A percentile compares a stretch with the other conserved stretches of the same genome.
phyloP scores from a whole-genome alignment of 2,888 invertebrate genomes.

The Ormyrus labotus region DNA sequence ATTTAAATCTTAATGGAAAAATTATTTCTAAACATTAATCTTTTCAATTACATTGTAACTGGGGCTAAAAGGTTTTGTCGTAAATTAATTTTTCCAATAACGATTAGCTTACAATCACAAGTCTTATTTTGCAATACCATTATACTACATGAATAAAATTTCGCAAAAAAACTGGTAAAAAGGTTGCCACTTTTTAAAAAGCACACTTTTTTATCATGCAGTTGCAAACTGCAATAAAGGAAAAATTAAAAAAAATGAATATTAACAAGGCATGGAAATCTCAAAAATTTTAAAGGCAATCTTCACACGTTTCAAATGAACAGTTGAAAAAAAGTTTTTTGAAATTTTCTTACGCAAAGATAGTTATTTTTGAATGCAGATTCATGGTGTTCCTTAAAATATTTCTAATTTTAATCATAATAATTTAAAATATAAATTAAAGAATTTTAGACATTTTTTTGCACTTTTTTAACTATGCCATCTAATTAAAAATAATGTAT shows the following conservation, averaged over 20 bases:
- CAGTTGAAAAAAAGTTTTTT: constrained; percentile 51
- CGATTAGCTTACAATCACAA: constrained; percentile 35
- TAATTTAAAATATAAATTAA: too few relatives aligned
- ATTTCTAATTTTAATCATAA: too few relatives aligned
- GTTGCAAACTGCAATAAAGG: constrained; percentile 44
- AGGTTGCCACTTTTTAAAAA: constrained; percentile 33
- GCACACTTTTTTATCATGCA: constrained; percentile 56
- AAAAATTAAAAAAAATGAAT: constrained; percentile 48
- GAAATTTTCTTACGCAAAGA: constrained; percentile 30
- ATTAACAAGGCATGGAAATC: constrained; percentile 47
- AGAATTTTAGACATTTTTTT: too few relatives aligned
- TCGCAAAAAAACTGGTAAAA: constrained; percentile 30
- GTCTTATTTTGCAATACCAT: constrained; percentile 26
- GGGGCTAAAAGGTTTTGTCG: neutral
- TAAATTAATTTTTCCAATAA: constrained; percentile 17
- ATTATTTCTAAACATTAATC: neutral
- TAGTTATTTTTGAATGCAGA: too few relatives aligned
- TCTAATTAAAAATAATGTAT: too few relatives aligned
- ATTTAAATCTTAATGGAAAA: constrained; percentile 12
- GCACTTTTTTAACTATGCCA: too few relatives aligned
- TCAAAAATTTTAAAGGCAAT: constrained; percentile 54
- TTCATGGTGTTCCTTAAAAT: too few relatives aligned
- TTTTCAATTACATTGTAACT: too few relatives aligned
- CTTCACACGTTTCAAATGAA: constrained; percentile 51
- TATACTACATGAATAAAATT: constrained; percentile 41